Evolutionary conservation across 1,140 invertebrate species (phyloP), one percentile per base, ranked within the genome.

Genomic region (Drosophila albomicans): DNA sequence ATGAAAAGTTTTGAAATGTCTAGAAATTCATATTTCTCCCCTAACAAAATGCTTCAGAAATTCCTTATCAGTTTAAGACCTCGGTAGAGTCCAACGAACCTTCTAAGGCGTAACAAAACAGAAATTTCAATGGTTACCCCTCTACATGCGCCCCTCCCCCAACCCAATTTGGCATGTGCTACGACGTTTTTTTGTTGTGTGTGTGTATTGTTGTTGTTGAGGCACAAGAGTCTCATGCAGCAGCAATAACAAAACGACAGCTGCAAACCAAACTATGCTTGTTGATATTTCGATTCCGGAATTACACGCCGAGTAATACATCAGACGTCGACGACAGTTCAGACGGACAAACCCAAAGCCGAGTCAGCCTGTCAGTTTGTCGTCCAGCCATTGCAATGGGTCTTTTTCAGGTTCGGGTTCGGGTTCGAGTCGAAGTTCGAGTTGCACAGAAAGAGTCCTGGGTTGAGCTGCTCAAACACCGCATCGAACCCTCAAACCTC

Each of bases 211-310:
- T 25, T 25, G 8, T 38, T 38, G 41, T 43, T 58, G 52, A 20
- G 41, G 13, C 51, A 41, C 46, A 30, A 51, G 48, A 35, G 28
- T 49, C 59, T 49, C 59, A 63, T 63, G 63, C 52, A 61, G 63
- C 52, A 61, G 63, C 54, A 74, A 69, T 56, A 74, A 71, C 75
- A 78, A 69, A 66, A 69, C 82, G 84, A 84, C 84, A 88, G 84
- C 84, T 88, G 85, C 84, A 88, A 87, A 82, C 5, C 16, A 7
- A 57, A 41, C 75, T 61, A 67, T 38, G 25, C 56, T 54, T 58
- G 57, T 70, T 70, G 67, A 70, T 70, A 70, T 70, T 62, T 59
- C 61, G 61, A 64, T 59, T 48, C 28, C 30, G 45, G 66, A 68
- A 58, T 68, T 45, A 49, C 52, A 16, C 43, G 46, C 8, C 46